Evolutionary conservation across 2,113 vertebrate genomes (phyloP).

Genomic region (Microcebus murinus): DNA sequence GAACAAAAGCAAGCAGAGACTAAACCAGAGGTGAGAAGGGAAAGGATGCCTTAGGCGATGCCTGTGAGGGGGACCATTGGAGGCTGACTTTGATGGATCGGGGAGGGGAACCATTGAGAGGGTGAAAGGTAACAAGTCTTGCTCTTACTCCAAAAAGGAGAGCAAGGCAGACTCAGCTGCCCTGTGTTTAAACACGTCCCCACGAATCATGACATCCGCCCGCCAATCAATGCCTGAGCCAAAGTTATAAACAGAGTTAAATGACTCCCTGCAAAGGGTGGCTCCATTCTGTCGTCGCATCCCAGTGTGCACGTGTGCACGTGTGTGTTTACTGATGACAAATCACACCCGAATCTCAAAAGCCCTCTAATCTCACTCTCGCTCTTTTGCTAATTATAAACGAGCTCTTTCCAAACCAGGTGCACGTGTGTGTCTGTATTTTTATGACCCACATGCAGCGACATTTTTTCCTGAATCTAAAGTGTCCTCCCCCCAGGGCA

Average conservation of each 20-base stretch:
- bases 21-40: background rate
- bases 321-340: background rate
- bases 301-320: background rate
- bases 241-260: background rate
- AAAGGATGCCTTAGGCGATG: background rate
- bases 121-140: background rate
- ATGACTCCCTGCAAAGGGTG: background rate
- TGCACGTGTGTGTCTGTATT: background rate
- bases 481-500: background rate
- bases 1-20: background rate
- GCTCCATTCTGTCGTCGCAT: background rate
- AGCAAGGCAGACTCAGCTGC: background rate
- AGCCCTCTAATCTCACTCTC: background rate
- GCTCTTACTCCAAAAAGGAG: background rate
- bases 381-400: slow-evolving; percentile 32
- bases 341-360: background rate
- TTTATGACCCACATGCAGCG: background rate
- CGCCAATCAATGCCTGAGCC: background rate
- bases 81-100: background rate
- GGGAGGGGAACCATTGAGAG: no score
- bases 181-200: background rate
- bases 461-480: background rate
- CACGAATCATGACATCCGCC: background rate
- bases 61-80: no score
- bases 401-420: slow-evolving; percentile 27